Conservation (phyloP, 2,888 invertebrate species). For the Mermis nigrescens region DNA sequence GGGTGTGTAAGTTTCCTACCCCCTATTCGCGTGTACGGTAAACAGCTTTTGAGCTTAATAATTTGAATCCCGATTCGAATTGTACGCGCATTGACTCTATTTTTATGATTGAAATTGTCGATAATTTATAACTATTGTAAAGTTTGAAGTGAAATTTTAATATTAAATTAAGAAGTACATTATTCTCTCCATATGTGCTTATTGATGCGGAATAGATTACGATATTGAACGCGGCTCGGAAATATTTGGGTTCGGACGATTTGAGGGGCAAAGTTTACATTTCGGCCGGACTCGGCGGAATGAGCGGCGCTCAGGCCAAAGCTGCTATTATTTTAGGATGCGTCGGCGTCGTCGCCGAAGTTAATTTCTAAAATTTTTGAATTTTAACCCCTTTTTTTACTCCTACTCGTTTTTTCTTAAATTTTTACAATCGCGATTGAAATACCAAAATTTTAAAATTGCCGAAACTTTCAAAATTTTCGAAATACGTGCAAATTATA, state of each 20-base stretch:
- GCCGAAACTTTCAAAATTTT: too few species aligned
- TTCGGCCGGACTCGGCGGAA: constrained; percentile 44
- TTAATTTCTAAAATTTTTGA: constrained; percentile 21
- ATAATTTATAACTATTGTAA: neutral
- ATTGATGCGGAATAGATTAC: constrained; percentile 38
- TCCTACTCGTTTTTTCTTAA: neutral
- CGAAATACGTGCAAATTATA: too few species aligned
- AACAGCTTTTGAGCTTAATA: too few species aligned
- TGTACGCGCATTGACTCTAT: too few species aligned
- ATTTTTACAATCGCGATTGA: neutral
- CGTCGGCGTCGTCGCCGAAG: constrained; percentile 45
- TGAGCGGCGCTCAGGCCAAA: constrained; percentile 47
- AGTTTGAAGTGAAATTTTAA: neutral
- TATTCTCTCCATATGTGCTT: constrained; percentile 4
- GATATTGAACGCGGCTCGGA: constrained; percentile 43
- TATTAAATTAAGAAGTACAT: neutral
- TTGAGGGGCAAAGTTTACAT: constrained; percentile 42
- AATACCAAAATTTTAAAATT: too few species aligned
- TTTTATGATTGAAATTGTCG: too few species aligned
- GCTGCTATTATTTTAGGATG: constrained; percentile 45
- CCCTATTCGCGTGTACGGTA: too few species aligned
- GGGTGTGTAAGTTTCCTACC: too few species aligned
- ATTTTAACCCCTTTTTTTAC: too few species aligned
- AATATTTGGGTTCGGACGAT: constrained; percentile 37
- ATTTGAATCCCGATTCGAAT: too few species aligned